Base-by-base conservation (phyloP, 2,797 vertebrate species). In the Pseudochaenichthys georgianus region DNA sequence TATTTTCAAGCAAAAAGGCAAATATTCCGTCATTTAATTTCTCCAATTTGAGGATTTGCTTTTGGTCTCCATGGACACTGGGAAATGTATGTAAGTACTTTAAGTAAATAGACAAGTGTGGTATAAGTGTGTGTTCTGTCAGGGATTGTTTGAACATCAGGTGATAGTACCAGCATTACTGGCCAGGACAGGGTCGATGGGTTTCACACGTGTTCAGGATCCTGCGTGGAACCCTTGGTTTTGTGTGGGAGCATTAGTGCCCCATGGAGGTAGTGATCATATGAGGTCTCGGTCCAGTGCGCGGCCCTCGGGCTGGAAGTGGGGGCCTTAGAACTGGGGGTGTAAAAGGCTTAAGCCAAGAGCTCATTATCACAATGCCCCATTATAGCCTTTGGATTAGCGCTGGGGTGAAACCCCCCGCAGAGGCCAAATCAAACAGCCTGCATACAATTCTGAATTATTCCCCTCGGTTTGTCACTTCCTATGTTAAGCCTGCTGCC, bases 361-460 rank as follows among this genome's bases (percentile, higher is more conserved):
- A 79, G 81, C 85, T 91, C 82, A 84, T 73, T 80, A 71, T 65
- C 73, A 90, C 88, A 89, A 89, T 89, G 77, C 54, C 66, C 68
- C 50, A 66, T 86, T 88, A 73, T 83, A 81, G 79, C 58, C 61
- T 5, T 43, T 58, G 85, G 84, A 86, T 91, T 89, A 84, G 59
- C 73, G 62, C 48, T 77, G 84, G 72, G 75, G 87, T 87, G 80
- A 85, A 88, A 83, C 85, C 81, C 69, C 72, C 47, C 61, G 58
- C 60, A 61, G 42, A 72, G 67, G 76, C 70, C 75, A 87, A 85
- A 78, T 82, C 65, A 81, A 86, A 86, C 54, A 74, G 53, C 73
- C 48, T 52, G 50, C 34, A 15, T 48, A 81, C 71, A 84, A 70
- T 67, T 70, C 52, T 31, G 17, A 19, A 41, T 81, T 84, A 67